A percentile compares a stretch with the other conserved stretches of the same genome.
Conservation (phyloP, 1,140 invertebrate species). For the Apis mellifera region Amel_HAv3.1 CM009931.2:11342001-11342500, state of each 20-base stretch:
- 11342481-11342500: not conserved
- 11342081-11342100: not conserved
- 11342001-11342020: too few relatives aligned
- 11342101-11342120: not conserved
- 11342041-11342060: too few relatives aligned
- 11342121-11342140: not conserved
- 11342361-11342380: constrained; percentile 53
- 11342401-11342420: constrained; percentile 47
- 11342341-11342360: constrained; percentile 43
- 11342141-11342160: not conserved
- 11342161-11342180: not conserved
- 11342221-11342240: constrained; percentile 18
- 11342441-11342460: constrained; percentile 15
- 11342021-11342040: not conserved
- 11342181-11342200: not conserved
- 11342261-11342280: constrained; percentile 37
- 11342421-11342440: constrained; percentile 48
- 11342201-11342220: constrained; percentile 22
- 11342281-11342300: constrained; percentile 40
- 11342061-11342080: too few relatives aligned
- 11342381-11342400: constrained; percentile 54
- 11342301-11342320: constrained; percentile 50
- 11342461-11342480: constrained; percentile 23
- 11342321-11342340: constrained; percentile 31
- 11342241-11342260: constrained; percentile 15